phyloP scores from a whole-genome alignment of 2,797 vertebrate species.

The Geotrypetes seraphini region DNA sequence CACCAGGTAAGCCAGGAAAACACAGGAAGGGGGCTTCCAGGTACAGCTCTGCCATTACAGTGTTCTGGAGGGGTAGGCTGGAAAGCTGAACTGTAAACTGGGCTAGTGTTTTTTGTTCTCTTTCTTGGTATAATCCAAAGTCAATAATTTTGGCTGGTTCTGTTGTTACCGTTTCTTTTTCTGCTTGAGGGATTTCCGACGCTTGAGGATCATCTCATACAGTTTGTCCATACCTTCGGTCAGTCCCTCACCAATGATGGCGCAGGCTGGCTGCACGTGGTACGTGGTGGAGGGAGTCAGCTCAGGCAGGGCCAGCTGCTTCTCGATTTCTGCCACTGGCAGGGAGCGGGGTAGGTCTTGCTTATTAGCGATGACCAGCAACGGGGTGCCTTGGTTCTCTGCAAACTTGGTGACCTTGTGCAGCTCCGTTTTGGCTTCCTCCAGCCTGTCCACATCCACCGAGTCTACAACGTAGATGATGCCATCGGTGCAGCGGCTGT shows the following conservation, averaged over 20 bases:
- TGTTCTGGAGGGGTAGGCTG: no score
- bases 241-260: constrained; percentile 94
- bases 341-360: constrained; percentile 91
- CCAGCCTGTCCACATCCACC: constrained; percentile 85
- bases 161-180: constrained; percentile 81
- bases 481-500: constrained; percentile 92
- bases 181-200: constrained; percentile 86
- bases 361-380: constrained; percentile 95
- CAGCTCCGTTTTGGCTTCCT: constrained; percentile 90
- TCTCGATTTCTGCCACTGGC: constrained; percentile 84
- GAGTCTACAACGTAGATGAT: constrained; percentile 98
- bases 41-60: no score
- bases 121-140: no score
- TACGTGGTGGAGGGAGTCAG: constrained; percentile 84
- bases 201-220: constrained; percentile 93
- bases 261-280: constrained; percentile 92
- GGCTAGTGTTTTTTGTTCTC: no score
- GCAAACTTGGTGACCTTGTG: constrained; percentile 93
- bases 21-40: no score
- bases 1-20: no score
- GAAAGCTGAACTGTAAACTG: no score
- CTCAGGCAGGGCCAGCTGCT: constrained; percentile 84
- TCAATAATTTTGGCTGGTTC: no score
- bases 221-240: constrained; percentile 95
- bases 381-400: constrained; percentile 90